Base-by-base conservation (phyloP, 1,140 invertebrate species). In the Orussus abietinus region DNA sequence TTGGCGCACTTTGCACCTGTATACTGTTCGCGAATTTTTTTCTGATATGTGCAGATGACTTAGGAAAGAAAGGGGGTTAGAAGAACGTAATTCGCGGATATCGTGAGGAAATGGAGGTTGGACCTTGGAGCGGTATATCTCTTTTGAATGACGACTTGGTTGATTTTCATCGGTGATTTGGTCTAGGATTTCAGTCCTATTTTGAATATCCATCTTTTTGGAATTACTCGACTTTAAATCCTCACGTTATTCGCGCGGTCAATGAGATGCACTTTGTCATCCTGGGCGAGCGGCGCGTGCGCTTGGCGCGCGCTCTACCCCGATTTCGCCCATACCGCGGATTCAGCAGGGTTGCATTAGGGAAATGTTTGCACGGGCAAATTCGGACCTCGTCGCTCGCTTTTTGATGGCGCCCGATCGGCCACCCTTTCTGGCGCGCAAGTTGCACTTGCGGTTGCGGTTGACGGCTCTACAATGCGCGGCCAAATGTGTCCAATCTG, bases 391-490 rank as follows among this genome's bases (percentile, higher is more conserved):
- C 9, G 12, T 33, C 37, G 30, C 25, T 18, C 32, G 42, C 33
- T 51, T 54, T 54, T 54, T 39, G 38, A 53, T 46, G 29, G 19
- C 30, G 14, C 4, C 34, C 42, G 38, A 55, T 51, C 31, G 44
- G 39, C 30, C 29, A 39, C 15, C 36, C 42, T 39, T 42, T 13
- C 28, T 34, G 20, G 26, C n/a, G 19, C 19, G 34, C 40, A 28
- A 25, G 11, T 26, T 25, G 30, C 38, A 19, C 36, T 41, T 19
- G 43, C 29, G 30, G 41, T 55, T 55, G 53, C 39, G 53, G 53
- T 55, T 45, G 46, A 47, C 44, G 48, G 46, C 32, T 42, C 31
- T 32, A 55, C 53, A 55, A 55, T 56, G 35, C n/a, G n/a, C 51
- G 45, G 44, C 42, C 41, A 53, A 56, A 56, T 51, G 47, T 37